A percentile compares a stretch with the other conserved stretches of the same genome.
These are phyloP conservation scores for Atta texana DNA, from an alignment of 1,140 invertebrate species.

Conservation along the genomic window DNA sequence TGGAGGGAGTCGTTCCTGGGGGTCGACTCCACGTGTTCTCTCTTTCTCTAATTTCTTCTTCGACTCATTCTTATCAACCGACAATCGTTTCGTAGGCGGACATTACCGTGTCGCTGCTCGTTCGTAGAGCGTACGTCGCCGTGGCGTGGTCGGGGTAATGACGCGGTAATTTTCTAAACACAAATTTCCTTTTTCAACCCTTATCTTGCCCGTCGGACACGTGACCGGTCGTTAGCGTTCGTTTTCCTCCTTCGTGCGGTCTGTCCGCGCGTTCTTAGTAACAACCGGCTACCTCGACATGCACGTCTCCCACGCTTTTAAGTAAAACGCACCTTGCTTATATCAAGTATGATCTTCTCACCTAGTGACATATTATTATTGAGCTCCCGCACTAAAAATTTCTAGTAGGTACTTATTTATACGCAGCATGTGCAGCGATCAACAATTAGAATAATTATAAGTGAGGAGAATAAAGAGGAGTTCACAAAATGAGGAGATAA, in stretches of 20 bases:
- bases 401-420: background rate
- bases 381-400: background rate
- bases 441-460: constrained; percentile 31
- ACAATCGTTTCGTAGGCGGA: constrained; percentile 71
- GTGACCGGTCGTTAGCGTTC: constrained; percentile 78
- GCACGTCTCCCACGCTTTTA: constrained; percentile 22
- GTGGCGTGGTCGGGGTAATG: constrained; percentile 71
- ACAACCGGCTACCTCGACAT: constrained; percentile 40
- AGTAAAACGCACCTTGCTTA: constrained; percentile 40
- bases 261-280: constrained; percentile 59
- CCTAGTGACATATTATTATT: constrained; percentile 50
- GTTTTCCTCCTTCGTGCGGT: constrained; percentile 67
- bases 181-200: constrained; percentile 81
- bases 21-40: constrained; percentile 28
- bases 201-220: constrained; percentile 76
- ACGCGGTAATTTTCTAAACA: constrained; percentile 84
- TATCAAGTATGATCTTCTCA: constrained; percentile 59
- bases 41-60: constrained; percentile 76
- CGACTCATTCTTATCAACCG: constrained; percentile 74
- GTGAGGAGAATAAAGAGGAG: background rate
- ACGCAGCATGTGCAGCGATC: background rate
- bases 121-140: constrained; percentile 31
- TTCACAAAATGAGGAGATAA: background rate
- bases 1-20: background rate
- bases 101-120: constrained; percentile 69